These are phyloP conservation scores for Gymnoscopelus braueri DNA, from an alignment of 2,797 vertebrate genomes.

Conservation along the genomic window DNA sequence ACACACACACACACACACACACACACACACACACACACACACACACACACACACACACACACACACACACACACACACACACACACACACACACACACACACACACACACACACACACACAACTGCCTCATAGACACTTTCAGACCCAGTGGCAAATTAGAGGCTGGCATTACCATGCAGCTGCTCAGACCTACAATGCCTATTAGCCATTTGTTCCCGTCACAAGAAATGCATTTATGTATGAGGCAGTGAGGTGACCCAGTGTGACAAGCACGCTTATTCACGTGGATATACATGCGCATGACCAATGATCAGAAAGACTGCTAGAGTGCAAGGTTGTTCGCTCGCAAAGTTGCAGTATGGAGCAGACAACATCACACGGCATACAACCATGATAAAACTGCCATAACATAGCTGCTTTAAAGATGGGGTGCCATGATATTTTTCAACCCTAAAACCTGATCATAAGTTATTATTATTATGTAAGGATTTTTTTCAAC, in stretches of 20 bases:
- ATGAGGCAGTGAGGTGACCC: slow-evolving; percentile 23
- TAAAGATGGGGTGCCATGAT: too few relatives aligned
- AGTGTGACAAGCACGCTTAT: slow-evolving; percentile 8
- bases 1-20: not conserved
- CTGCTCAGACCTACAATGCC: not conserved
- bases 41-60: not conserved
- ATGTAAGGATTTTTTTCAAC: too few relatives aligned
- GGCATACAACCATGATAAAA: slow-evolving; percentile 54
- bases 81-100: slow-evolving; percentile 8
- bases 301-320: slow-evolving; percentile 13
- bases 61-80: slow-evolving; percentile 14
- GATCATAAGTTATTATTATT: too few relatives aligned
- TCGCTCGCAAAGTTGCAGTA: slow-evolving; percentile 17
- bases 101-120: slow-evolving; percentile 2
- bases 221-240: slow-evolving; percentile 36
- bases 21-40: slow-evolving; percentile 4
- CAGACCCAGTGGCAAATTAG: slow-evolving; percentile 22
- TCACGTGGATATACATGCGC: slow-evolving; percentile 18
- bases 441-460: too few relatives aligned
- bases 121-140: slow-evolving; percentile 5
- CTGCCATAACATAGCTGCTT: slow-evolving; percentile 25
- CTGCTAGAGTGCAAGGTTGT: slow-evolving; percentile 13
- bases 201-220: slow-evolving; percentile 31
- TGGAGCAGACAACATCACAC: slow-evolving; percentile 53
- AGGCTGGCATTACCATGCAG: not conserved